Evolutionary conservation across 2,888 invertebrate genomes (phyloP).

Genomic region (Mactromeris polynyma): DNA sequence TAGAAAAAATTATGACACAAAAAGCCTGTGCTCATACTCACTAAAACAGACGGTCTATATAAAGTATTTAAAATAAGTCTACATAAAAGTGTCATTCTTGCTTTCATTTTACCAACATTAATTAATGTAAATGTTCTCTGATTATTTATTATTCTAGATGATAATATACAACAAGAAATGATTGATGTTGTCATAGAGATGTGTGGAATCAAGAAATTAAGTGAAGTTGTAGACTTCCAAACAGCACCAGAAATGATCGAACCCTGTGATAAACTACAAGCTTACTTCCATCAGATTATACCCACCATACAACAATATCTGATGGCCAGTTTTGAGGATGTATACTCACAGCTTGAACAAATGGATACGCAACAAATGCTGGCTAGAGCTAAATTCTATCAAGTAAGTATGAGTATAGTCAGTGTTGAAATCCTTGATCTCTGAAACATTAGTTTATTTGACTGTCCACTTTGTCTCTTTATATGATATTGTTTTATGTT

Average conservation of each 20-base stretch:
- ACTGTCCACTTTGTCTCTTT: neutral
- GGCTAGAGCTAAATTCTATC: slow-evolving; percentile 73
- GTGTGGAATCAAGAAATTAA: slow-evolving; percentile 76
- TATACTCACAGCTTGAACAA: slow-evolving; percentile 72
- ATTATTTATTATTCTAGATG: neutral
- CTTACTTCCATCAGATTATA: slow-evolving; percentile 77
- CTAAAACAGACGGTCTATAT: too few relatives aligned
- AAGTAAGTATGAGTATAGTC: slow-evolving; percentile 66
- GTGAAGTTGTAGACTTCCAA: slow-evolving; percentile 73
- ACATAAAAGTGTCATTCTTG: too few relatives aligned
- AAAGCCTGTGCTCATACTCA: too few relatives aligned
- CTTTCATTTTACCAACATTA: too few relatives aligned
- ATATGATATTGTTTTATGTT: too few relatives aligned
- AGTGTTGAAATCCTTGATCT: neutral
- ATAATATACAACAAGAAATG: slow-evolving; percentile 33
- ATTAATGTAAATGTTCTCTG: too few relatives aligned
- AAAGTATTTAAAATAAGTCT: too few relatives aligned
- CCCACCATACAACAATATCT: slow-evolving; percentile 82
- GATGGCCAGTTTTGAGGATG: slow-evolving; percentile 69
- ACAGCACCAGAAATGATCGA: slow-evolving; percentile 76
- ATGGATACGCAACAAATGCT: slow-evolving; percentile 73
- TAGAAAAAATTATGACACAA: too few relatives aligned
- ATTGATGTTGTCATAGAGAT: slow-evolving; percentile 69
- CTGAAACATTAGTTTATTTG: neutral
- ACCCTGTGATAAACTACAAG: slow-evolving; percentile 76